phyloP scores from a whole-genome alignment of 2,888 invertebrate genomes.

The Idaea aversata region DNA sequence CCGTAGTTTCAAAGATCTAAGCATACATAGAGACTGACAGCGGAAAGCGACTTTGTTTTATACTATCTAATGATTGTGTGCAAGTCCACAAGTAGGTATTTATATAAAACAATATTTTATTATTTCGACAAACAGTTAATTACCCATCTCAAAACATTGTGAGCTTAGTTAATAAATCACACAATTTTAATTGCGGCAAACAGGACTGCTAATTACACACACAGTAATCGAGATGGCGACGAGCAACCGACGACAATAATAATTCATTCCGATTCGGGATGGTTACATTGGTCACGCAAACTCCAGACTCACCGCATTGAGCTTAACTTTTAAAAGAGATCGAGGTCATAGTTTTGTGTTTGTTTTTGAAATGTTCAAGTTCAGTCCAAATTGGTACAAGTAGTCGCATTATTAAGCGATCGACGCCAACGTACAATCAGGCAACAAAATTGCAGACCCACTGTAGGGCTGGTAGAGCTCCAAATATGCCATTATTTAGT shows the following conservation, averaged over 20 bases:
- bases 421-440: too few species aligned
- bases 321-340: background rate
- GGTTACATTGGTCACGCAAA: conserved; percentile 1
- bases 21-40: too few species aligned
- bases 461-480: too few species aligned
- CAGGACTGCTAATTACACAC: background rate
- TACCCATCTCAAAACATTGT: background rate
- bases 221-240: background rate
- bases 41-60: too few species aligned
- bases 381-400: background rate
- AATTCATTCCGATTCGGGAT: background rate
- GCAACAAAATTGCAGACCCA: too few species aligned
- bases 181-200: background rate
- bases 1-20: too few species aligned
- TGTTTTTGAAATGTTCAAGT: background rate
- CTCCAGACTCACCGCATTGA: background rate
- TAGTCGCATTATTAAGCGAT: too few species aligned
- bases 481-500: too few species aligned
- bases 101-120: too few species aligned
- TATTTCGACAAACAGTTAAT: background rate
- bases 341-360: background rate
- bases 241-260: background rate
- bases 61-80: too few species aligned
- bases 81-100: too few species aligned
- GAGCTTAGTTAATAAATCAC: background rate